phyloP scores from a whole-genome alignment of 2,888 invertebrate species.

The Loripinus fragilis region DNA sequence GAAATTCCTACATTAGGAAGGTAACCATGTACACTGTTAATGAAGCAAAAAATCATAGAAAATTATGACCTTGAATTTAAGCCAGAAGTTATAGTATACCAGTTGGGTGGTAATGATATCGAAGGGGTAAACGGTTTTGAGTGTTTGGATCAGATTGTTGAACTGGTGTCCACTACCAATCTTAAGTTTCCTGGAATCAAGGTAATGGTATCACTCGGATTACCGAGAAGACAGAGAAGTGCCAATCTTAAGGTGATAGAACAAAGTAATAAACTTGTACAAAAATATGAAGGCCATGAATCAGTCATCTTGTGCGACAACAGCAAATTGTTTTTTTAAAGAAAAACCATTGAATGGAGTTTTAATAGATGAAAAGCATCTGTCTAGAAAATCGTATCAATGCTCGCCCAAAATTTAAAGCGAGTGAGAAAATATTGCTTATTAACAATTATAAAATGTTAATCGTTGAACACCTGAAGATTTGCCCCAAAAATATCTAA shows the following conservation, averaged over 20 bases:
- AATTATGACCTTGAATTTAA: too few relatives aligned
- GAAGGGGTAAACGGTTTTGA: background rate
- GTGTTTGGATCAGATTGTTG: background rate
- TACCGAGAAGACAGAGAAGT: background rate
- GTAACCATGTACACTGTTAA: too few relatives aligned
- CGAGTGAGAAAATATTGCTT: too few relatives aligned
- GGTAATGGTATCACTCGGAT: background rate
- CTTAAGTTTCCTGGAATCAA: background rate
- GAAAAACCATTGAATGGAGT: background rate
- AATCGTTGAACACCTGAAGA: too few relatives aligned
- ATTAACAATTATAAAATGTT: too few relatives aligned
- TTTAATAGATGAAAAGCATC: background rate
- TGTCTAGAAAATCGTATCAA: background rate
- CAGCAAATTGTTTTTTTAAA: background rate
- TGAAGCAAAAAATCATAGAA: too few relatives aligned
- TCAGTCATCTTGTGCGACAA: background rate
- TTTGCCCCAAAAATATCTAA: too few relatives aligned
- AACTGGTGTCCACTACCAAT: constrained; percentile 9
- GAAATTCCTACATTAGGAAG: too few relatives aligned
- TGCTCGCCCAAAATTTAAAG: background rate
- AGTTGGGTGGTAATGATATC: too few relatives aligned
- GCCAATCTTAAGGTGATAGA: background rate
- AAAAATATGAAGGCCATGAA: background rate
- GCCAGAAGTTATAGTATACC: too few relatives aligned
- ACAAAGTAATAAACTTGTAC: background rate